These are phyloP conservation scores for Drosophila gunungcola DNA, from an alignment of 1,140 invertebrate species.

Conservation along the genomic window DNA sequence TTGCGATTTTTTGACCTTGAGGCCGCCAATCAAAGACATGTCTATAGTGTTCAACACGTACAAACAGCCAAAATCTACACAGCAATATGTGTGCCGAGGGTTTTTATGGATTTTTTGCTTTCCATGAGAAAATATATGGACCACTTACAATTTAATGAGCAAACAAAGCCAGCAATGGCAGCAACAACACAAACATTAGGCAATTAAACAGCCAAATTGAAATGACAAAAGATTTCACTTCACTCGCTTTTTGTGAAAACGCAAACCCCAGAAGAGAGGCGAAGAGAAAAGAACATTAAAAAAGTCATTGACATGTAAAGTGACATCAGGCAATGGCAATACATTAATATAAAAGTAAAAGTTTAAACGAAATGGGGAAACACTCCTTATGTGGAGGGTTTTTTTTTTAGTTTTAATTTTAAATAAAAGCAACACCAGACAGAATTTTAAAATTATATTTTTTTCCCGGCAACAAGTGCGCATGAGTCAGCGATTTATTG, in stretches of 20 bases:
- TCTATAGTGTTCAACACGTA: not conserved
- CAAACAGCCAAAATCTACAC: not conserved
- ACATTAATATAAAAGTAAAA: conserved; percentile 43
- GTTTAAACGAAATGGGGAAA: conserved; percentile 30
- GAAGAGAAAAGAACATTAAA: conserved; percentile 35
- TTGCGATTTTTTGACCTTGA: conserved; percentile 45
- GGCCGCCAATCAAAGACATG: conserved; percentile 23
- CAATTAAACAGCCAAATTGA: conserved; percentile 67
- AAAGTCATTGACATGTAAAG: conserved; percentile 80
- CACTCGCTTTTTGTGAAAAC: conserved; percentile 38
- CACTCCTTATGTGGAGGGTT: not conserved
- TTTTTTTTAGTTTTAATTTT: conserved; percentile 19
- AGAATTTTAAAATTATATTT: conserved; percentile 25
- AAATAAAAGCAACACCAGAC: conserved; percentile 25
- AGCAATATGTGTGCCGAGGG: not conserved
- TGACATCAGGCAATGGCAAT: conserved; percentile 32
- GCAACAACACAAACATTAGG: conserved; percentile 50
- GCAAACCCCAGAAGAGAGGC: conserved; percentile 11
- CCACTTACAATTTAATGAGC: conserved; percentile 74
- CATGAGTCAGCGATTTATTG: conserved; percentile 61
- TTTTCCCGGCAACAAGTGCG: conserved; percentile 43
- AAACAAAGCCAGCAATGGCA: conserved; percentile 61
- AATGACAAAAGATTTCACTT: conserved; percentile 75
- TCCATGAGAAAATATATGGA: conserved; percentile 55
- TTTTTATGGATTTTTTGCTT: conserved; percentile 27